These are phyloP conservation scores for Oscheius sp. DNA, from an alignment of 1,140 invertebrate species.

Conservation along the genomic window DNA sequence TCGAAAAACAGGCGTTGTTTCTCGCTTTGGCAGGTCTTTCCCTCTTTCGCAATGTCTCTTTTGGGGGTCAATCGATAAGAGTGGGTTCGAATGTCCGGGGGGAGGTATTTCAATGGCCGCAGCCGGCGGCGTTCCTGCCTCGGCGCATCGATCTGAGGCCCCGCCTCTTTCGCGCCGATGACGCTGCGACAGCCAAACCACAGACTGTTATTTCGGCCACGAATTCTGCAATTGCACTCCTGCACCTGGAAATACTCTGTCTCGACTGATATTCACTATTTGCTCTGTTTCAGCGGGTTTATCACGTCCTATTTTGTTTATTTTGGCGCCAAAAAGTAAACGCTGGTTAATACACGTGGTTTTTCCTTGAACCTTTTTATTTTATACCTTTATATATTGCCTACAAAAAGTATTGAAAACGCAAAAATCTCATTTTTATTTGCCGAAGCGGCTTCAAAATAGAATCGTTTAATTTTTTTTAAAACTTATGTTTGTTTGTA, in stretches of 20 bases:
- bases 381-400: too few relatives aligned
- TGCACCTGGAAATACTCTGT: not conserved
- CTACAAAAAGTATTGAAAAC: too few relatives aligned
- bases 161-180: not conserved
- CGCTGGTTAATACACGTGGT: too few relatives aligned
- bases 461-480: too few relatives aligned
- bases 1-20: too few relatives aligned
- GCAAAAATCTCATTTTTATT: too few relatives aligned
- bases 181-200: not conserved
- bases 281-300: too few relatives aligned
- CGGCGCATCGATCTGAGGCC: not conserved
- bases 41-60: not conserved
- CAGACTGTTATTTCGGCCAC: not conserved
- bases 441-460: too few relatives aligned
- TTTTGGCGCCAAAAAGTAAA: too few relatives aligned
- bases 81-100: not conserved
- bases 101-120: slow-evolving; percentile 4
- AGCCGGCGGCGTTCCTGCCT: not conserved
- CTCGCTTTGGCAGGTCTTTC: too few relatives aligned
- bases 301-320: not conserved
- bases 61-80: not conserved
- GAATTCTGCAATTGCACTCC: not conserved
- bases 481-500: too few relatives aligned
- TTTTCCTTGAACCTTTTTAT: too few relatives aligned
- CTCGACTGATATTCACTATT: not conserved